phyloP scores from a whole-genome alignment of 2,797 vertebrate species.

The Myripristis murdjan region DNA sequence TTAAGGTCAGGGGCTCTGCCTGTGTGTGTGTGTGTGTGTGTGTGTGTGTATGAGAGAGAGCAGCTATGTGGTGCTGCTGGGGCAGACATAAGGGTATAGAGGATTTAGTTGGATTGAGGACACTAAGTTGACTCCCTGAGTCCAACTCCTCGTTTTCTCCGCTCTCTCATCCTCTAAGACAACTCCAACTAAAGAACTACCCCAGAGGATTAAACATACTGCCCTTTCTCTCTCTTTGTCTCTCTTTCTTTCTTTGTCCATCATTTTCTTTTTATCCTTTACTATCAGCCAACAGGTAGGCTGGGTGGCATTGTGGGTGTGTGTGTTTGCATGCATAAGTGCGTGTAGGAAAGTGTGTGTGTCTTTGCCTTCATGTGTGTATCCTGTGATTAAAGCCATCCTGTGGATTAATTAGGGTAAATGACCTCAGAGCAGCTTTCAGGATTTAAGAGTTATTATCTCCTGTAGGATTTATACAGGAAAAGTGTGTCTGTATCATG shows the following conservation, averaged over 20 bases:
- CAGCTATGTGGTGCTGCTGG: constrained; percentile 32
- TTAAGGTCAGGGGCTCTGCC: constrained; percentile 12
- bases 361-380: background rate
- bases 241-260: background rate
- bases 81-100: constrained; percentile 65
- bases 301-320: background rate
- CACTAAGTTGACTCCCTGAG: constrained; percentile 72
- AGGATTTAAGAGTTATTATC: constrained; percentile 75
- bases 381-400: constrained; percentile 65
- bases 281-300: constrained; percentile 5
- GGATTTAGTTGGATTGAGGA: constrained; percentile 80
- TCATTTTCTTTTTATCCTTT: constrained; percentile 6
- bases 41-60: constrained; percentile 6
- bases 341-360: background rate
- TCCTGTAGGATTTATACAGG: constrained; percentile 42
- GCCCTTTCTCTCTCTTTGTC: constrained; percentile 35
- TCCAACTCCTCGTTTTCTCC: constrained; percentile 50
- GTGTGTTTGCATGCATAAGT: constrained; percentile 3
- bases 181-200: constrained; percentile 37
- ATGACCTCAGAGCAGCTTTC: constrained; percentile 76
- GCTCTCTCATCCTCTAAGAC: constrained; percentile 36
- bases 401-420: constrained; percentile 75
- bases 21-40: constrained; percentile 17
- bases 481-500: constrained; percentile 30
- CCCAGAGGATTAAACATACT: constrained; percentile 51